Evolutionary conservation across 1,140 invertebrate species (phyloP), one percentile per base, ranked within the genome.

Genomic region (Hyposmocoma kahamanoa): DNA sequence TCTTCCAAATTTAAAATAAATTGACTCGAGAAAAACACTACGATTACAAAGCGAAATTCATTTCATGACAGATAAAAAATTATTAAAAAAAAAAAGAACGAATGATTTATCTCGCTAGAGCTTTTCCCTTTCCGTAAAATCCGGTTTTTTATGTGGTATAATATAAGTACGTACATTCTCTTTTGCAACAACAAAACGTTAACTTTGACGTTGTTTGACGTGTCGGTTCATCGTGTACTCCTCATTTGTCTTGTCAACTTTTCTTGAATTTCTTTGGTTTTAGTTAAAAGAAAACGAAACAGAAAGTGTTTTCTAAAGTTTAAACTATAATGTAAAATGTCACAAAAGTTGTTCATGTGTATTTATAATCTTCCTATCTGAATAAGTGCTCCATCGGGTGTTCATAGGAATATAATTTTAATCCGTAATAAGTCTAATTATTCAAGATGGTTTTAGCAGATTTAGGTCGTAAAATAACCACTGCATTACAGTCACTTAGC

Each of bases 391-490:
- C 2, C 9, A 17, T 15, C 32, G 1, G 18, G 32, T 36, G 32
- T 36, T 36, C n/a, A 17, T 10, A 13, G 42, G 19, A 30, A 54
- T 45, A 48, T 17, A 41, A 41, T 53, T 54, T 42, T 38, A 10
- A 34, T 10, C 28, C 10, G 30, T 38, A 6, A 17, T 10, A 36
- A 17, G 18, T 15, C 32, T 41, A 61, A 51, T 56, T 56, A 59
- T 56, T 48, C 70, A 85, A 77, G 55, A 99, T 99, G 98, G 98
- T 99, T 84, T 96, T 99, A 91, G 98, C 98, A 67, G 98, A 99
- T 91, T 93, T 99, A 84, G 98, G 98, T 73, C 92, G 98, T 79
- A 99, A 99, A 90, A 99, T 99, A 84, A 99, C 98, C 62, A 96
- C 96, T 73, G 98, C 98, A 39, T 88, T 99, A 74, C 94, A 97